These are phyloP conservation scores for Colostygia pectinataria DNA, from an alignment of 2,888 invertebrate genomes.

Conservation along the genomic window DNA sequence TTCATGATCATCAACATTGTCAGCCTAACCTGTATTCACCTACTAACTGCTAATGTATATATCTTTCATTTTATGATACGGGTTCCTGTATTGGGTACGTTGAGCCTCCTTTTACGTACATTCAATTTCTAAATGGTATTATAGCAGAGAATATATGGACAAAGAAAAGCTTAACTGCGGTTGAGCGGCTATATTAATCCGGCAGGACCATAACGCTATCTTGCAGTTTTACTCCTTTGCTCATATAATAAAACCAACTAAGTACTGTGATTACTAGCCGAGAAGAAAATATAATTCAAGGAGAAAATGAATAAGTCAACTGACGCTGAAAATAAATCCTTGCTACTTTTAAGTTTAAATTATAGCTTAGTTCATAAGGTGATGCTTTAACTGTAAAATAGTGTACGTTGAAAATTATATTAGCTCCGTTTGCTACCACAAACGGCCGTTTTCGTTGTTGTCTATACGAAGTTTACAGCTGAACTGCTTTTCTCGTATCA, in stretches of 20 bases:
- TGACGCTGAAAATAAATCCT: conserved; percentile 25
- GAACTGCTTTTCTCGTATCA: conserved; percentile 20
- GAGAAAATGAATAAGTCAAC: conserved; percentile 34
- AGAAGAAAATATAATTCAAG: conserved; percentile 31
- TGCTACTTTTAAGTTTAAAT: conserved; percentile 26
- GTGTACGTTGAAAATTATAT: conserved; percentile 1
- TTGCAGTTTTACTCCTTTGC: conserved; percentile 25
- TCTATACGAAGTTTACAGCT: conserved; percentile 3
- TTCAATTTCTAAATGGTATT: no score
- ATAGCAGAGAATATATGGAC: no score
- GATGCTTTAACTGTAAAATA: conserved; percentile 6
- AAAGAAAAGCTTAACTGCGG: conserved; percentile 8
- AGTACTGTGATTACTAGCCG: conserved; percentile 28
- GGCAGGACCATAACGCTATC: conserved; percentile 20
- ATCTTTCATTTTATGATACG: no score
- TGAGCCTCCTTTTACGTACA: no score
- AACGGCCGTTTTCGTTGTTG: neutral
- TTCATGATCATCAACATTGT: no score
- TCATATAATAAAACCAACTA: conserved; percentile 24
- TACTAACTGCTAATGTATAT: no score
- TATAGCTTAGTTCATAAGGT: conserved; percentile 19
- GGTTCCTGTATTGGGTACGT: no score
- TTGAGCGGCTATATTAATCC: conserved; percentile 11
- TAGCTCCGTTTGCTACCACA: neutral
- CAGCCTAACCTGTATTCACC: no score